Conservation (phyloP, 2,113 vertebrate species). For the Felis catus region DNA sequence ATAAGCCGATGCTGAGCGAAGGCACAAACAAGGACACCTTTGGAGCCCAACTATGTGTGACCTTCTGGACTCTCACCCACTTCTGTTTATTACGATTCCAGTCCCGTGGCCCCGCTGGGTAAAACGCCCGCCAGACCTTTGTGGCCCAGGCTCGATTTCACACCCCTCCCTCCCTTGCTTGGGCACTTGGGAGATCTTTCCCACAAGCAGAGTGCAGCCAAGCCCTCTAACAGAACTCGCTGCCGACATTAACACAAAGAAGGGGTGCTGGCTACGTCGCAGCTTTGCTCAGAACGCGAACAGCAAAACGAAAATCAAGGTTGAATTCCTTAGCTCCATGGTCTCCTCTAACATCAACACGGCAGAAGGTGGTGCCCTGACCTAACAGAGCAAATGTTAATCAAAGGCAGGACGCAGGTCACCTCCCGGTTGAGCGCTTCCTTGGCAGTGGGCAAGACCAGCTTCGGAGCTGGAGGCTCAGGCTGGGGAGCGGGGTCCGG, state of each 20-base stretch:
- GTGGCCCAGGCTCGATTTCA: background rate
- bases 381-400: background rate
- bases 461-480: background rate
- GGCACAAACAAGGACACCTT: background rate
- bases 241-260: rapidly evolving
- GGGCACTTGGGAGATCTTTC: background rate
- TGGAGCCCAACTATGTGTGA: background rate
- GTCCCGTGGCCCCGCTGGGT: rapidly evolving
- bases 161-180: rapidly evolving
- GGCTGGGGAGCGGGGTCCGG: rapidly evolving
- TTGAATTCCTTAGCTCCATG: rapidly evolving
- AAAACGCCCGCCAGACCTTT: rapidly evolving
- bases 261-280: rapidly evolving
- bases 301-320: rapidly evolving
- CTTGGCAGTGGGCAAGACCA: background rate
- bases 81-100: background rate
- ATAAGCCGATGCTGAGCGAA: background rate
- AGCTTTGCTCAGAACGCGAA: background rate
- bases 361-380: background rate
- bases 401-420: rapidly evolving
- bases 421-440: rapidly evolving
- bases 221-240: background rate
- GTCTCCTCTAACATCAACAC: background rate
- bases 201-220: background rate
- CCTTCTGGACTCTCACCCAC: background rate